Conservation (phyloP, 2,797 vertebrate species). For the Falco berigora region DNA sequence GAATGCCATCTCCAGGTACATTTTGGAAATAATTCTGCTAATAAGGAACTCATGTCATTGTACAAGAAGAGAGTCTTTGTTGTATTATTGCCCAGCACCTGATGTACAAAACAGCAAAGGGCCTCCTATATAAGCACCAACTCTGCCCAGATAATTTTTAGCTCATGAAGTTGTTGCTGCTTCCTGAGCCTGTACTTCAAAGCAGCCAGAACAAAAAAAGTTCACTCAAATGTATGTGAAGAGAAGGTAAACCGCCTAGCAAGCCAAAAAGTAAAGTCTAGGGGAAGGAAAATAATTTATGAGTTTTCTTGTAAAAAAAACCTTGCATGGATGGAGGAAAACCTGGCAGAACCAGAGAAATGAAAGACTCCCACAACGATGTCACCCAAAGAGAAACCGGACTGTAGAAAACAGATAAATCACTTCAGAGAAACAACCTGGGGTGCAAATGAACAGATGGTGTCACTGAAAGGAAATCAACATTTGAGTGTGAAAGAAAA, state of each 20-base stretch:
- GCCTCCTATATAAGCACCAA: background rate
- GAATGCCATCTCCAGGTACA: background rate
- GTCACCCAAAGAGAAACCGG: background rate
- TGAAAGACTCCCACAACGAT: background rate
- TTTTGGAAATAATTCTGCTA: background rate
- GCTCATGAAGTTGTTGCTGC: background rate
- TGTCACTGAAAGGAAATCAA: background rate
- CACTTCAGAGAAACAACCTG: background rate
- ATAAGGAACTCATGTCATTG: background rate
- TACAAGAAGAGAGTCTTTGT: background rate
- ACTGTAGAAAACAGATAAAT: background rate
- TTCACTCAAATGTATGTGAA: background rate
- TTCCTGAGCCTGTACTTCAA: constrained; percentile 16
- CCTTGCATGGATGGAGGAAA: background rate
- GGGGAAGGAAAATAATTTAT: constrained; percentile 4
- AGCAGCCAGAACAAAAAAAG: constrained; percentile 22
- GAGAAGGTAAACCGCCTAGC: background rate
- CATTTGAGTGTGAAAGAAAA: background rate
- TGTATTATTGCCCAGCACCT: background rate
- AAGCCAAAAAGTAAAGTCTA: background rate
- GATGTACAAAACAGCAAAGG: background rate
- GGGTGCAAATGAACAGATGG: background rate
- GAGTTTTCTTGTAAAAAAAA: background rate
- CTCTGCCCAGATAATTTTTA: background rate
- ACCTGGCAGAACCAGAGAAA: background rate